phyloP scores from a whole-genome alignment of 2,113 vertebrate genomes.

The Paedocypris sp. region DNA sequence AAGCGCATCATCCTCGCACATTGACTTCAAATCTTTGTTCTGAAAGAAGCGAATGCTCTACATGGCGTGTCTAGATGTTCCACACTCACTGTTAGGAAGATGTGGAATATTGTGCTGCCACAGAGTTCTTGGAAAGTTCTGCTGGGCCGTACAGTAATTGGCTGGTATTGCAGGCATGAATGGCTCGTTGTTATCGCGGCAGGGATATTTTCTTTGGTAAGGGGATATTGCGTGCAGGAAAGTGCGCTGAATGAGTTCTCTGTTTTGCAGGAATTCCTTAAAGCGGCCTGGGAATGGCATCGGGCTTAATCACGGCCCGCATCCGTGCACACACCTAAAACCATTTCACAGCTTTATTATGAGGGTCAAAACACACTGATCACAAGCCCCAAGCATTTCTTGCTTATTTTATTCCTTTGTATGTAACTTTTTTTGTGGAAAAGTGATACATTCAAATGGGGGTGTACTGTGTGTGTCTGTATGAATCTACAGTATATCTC shows the following conservation, averaged over 20 bases:
- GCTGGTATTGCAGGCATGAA: slow-evolving; percentile 57
- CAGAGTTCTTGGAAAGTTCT: slow-evolving; percentile 31
- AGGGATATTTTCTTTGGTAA: slow-evolving; percentile 57
- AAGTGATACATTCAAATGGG: too few species aligned
- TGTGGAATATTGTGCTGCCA: slow-evolving; percentile 1
- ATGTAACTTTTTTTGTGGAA: too few species aligned
- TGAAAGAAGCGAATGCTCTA: too few species aligned
- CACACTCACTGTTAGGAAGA: background rate
- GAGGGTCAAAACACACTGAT: too few species aligned
- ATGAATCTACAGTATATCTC: slow-evolving; percentile 14
- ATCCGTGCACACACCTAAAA: slow-evolving; percentile 32
- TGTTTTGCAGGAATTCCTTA: slow-evolving; percentile 67
- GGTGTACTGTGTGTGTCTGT: slow-evolving; percentile 36
- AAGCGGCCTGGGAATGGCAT: slow-evolving; percentile 23
- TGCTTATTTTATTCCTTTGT: too few species aligned
- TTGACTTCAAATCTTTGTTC: too few species aligned
- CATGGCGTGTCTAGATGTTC: background rate
- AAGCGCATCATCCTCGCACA: too few species aligned
- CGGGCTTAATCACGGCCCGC: slow-evolving; percentile 25
- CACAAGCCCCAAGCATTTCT: too few species aligned
- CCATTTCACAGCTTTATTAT: too few species aligned
- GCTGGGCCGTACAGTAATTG: slow-evolving; percentile 40
- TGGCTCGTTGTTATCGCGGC: slow-evolving; percentile 55
- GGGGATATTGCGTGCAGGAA: slow-evolving; percentile 42
- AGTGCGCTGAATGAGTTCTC: slow-evolving; percentile 68